phyloP scores from a whole-genome alignment of 2,888 invertebrate species.

The Balanococcus diminutus region DNA sequence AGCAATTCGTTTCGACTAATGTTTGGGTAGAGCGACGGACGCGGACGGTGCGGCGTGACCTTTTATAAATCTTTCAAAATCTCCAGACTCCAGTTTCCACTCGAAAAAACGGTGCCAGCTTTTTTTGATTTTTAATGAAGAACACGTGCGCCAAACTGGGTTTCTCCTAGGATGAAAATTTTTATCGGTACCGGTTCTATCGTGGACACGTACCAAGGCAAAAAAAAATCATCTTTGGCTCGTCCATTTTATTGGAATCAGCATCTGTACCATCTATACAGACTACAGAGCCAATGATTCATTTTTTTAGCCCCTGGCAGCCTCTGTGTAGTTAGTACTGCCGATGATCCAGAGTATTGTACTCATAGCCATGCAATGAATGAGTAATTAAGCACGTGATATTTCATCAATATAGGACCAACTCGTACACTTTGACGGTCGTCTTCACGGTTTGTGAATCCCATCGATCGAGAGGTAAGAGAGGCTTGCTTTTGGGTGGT shows the following conservation, averaged over 20 bases:
- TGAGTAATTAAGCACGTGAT: conserved; percentile 23
- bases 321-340: too few species aligned
- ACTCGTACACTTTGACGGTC: background rate
- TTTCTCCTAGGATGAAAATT: background rate
- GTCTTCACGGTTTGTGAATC: background rate
- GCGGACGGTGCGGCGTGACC: background rate
- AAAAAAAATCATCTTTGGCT: too few species aligned
- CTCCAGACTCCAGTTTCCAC: conserved; percentile 15
- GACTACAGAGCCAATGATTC: background rate
- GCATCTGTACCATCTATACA: background rate
- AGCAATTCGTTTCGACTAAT: conserved; percentile 21
- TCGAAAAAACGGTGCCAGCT: background rate
- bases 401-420: background rate
- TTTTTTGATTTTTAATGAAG: conserved; percentile 22
- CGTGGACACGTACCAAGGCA: too few species aligned
- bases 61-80: conserved; percentile 18
- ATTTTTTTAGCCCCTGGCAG: background rate
- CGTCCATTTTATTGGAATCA: too few species aligned
- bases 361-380: background rate
- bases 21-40: background rate
- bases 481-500: conserved; percentile 3
- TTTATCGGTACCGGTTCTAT: background rate
- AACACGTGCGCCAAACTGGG: conserved; percentile 11
- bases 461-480: background rate
- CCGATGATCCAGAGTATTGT: background rate